A percentile compares a stretch with the other conserved stretches of the same genome.
Evolutionary conservation across 1,140 invertebrate species (phyloP).

Genomic region (Papilio aristodemus): DNA sequence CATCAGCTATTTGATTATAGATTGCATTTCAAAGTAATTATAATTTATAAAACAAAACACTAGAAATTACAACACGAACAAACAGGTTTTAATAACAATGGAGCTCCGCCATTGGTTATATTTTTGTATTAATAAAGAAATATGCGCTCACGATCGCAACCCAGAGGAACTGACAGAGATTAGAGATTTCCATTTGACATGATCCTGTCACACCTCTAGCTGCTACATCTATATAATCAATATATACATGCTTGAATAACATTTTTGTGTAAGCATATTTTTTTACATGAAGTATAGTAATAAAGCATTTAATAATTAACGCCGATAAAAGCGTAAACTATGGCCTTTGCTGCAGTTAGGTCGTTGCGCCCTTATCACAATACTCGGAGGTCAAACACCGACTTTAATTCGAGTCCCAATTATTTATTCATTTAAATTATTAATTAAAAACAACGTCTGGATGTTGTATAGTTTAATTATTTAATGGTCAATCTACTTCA

Average conservation of each 20-base stretch:
- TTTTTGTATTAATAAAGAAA: too few relatives aligned
- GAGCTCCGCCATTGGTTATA: too few relatives aligned
- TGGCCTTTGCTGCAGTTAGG: constrained; percentile 1
- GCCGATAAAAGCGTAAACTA: constrained; percentile 8
- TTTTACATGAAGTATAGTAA: too few relatives aligned
- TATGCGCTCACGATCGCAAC: too few relatives aligned
- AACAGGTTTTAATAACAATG: too few relatives aligned
- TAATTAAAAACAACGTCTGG: neutral
- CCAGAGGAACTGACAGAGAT: too few relatives aligned
- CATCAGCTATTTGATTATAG: constrained; percentile 14
- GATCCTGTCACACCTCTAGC: too few relatives aligned
- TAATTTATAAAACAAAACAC: neutral
- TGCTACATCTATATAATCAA: too few relatives aligned
- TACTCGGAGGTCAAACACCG: neutral
- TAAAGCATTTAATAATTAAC: neutral
- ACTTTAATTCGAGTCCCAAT: constrained; percentile 2
- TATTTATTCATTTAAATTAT: neutral
- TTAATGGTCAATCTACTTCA: too few relatives aligned
- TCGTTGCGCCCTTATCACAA: constrained; percentile 10
- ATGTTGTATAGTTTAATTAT: neutral
- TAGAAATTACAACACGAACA: neutral
- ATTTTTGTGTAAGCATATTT: too few relatives aligned
- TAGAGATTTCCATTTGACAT: too few relatives aligned
- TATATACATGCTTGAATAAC: too few relatives aligned
- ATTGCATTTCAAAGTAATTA: constrained; percentile 1